Base-by-base conservation (phyloP, 2,888 invertebrate species). In the Phortica magna region DNA sequence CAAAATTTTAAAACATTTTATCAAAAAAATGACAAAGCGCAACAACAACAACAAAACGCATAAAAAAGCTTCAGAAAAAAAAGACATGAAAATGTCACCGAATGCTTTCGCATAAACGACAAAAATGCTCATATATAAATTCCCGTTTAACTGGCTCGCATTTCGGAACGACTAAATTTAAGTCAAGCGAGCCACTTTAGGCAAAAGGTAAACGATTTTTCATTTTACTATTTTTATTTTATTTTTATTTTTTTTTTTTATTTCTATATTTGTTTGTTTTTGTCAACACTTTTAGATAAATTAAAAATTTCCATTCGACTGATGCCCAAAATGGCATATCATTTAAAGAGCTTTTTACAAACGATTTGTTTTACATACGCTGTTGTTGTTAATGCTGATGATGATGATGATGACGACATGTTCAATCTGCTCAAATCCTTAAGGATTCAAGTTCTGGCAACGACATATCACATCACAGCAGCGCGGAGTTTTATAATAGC, bases 371-470 rank as follows among this genome's bases (percentile, higher is more conserved):
- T 53, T n/a, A n/a, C n/a, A 14, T 59, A 17, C 65, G n/a, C n/a
- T n/a, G n/a, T n/a, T n/a, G n/a, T n/a, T n/a, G n/a, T n/a, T n/a
- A n/a, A n/a, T n/a, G n/a, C n/a, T n/a, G n/a, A n/a, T 39, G 39
- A 14, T 65, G 65, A 14, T 65, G 39, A 53, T 53, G 42, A 67
- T 42, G 70, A 55, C 53, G 70, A 71, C 53, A 71, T 71, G 53
- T 71, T 71, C 70, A 71, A 71, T 71, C 70, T 71, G 53, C 70
- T 71, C 39, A 71, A 71, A 71, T 71, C 70, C 70, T 55, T 71
- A 12, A 55, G 70, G 70, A 55, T 71, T 71, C 70, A 71, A 71
- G 53, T 55, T 71, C 70, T 55, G 19, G 31, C 70, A 10, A n/a
- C 10, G 10, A 19, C 68, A 53, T 43, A 55, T 17, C 22, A 31